Evolutionary conservation across 2,797 vertebrate genomes (phyloP).

Genomic region (Xiphorhynchus erythropygius): DNA sequence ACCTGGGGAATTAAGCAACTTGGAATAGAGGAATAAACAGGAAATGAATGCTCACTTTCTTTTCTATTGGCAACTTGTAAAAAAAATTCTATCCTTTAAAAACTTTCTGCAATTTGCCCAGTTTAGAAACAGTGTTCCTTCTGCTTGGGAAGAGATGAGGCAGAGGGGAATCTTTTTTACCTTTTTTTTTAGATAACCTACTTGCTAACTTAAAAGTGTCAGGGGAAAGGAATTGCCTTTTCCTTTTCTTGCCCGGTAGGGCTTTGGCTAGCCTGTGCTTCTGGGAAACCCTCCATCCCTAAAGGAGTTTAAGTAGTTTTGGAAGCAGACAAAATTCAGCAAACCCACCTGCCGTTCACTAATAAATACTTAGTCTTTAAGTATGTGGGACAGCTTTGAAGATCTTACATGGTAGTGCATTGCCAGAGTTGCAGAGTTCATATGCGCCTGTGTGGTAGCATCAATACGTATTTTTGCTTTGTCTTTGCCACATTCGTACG

Average conservation of each 20-base stretch:
- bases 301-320: background rate
- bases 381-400: background rate
- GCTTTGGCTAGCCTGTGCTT: background rate
- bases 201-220: background rate
- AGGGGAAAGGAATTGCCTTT: background rate
- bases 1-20: background rate
- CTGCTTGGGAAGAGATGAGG: background rate
- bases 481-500: background rate
- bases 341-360: background rate
- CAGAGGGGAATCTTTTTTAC: background rate
- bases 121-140: background rate
- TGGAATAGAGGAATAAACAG: background rate
- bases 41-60: background rate
- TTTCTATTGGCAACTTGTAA: background rate
- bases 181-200: background rate
- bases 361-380: background rate
- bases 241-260: background rate
- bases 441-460: background rate
- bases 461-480: background rate
- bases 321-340: background rate
- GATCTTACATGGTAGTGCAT: background rate
- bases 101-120: background rate
- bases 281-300: background rate
- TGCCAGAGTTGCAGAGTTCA: background rate
- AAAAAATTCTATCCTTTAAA: background rate